Conservation (phyloP, 2,888 invertebrate species). For the Hecatera dysodea region DNA sequence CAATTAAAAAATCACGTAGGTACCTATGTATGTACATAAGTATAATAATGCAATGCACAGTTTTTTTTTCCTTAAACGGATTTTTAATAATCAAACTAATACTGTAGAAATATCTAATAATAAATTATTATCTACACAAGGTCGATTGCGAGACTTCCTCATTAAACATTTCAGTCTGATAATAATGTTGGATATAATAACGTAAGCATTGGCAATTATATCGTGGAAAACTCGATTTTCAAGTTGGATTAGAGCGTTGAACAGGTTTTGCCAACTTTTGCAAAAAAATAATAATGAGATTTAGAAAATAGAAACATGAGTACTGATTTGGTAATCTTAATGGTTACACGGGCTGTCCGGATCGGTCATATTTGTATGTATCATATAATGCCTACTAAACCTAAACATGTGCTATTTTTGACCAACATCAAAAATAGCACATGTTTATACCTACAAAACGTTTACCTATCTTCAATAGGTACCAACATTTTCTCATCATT, state of each 20-base stretch:
- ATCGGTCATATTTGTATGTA: no score
- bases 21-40: not conserved
- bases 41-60: not conserved
- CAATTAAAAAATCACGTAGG: not conserved
- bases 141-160: slow-evolving; percentile 36
- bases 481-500: no score
- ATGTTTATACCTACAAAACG: no score
- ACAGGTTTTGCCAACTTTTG: no score
- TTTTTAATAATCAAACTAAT: not conserved
- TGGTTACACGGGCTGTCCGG: no score
- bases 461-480: no score
- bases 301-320: no score
- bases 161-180: slow-evolving; percentile 14
- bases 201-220: not conserved
- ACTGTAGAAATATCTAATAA: not conserved
- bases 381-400: no score
- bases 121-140: slow-evolving; percentile 4
- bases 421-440: no score
- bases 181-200: slow-evolving; percentile 11
- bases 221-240: not conserved
- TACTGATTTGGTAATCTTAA: no score
- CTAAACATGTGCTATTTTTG: no score
- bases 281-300: no score
- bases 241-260: not conserved
- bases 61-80: not conserved